Evolutionary conservation across 2,113 vertebrate species (phyloP).

Genomic region (Aramus guarauna): DNA sequence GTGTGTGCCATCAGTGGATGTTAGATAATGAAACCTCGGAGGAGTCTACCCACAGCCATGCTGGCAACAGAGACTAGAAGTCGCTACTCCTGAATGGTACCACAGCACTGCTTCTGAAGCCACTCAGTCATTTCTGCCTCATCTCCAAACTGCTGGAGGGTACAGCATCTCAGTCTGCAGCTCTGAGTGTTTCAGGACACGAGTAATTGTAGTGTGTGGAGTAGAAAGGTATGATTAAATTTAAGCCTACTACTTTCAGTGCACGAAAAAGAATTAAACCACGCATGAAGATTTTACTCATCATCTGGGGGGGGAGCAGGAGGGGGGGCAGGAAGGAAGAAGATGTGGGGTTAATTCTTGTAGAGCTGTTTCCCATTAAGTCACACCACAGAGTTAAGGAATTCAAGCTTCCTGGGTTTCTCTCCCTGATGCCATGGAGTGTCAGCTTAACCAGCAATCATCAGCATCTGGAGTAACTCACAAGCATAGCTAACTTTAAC

Average conservation of each 20-base stretch:
- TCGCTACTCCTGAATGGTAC: not conserved
- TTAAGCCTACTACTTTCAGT: slow-evolving; percentile 3
- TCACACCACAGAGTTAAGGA: not conserved
- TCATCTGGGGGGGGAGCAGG: not conserved
- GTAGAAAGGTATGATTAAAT: slow-evolving; percentile 4
- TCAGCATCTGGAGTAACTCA: not conserved
- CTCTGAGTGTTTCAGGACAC: not conserved
- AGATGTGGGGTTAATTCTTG: not conserved
- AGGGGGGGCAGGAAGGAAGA: not conserved
- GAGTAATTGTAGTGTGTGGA: not conserved
- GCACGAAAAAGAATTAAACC: not conserved
- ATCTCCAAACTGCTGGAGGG: not conserved
- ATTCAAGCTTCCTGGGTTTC: not conserved
- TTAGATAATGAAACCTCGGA: not conserved
- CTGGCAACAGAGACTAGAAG: not conserved
- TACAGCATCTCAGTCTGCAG: not conserved
- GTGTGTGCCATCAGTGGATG: not conserved
- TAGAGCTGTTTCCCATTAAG: not conserved
- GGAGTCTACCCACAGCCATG: not conserved
- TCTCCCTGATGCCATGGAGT: not conserved
- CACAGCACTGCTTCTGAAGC: not conserved
- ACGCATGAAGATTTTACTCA: not conserved
- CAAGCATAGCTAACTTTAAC: not conserved
- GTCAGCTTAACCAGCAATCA: not conserved
- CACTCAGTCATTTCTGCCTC: not conserved